A percentile compares a stretch with the other conserved stretches of the same genome.
Evolutionary conservation across 2,888 invertebrate species (phyloP).

Genomic region (Drosophila tanythrix): DNA sequence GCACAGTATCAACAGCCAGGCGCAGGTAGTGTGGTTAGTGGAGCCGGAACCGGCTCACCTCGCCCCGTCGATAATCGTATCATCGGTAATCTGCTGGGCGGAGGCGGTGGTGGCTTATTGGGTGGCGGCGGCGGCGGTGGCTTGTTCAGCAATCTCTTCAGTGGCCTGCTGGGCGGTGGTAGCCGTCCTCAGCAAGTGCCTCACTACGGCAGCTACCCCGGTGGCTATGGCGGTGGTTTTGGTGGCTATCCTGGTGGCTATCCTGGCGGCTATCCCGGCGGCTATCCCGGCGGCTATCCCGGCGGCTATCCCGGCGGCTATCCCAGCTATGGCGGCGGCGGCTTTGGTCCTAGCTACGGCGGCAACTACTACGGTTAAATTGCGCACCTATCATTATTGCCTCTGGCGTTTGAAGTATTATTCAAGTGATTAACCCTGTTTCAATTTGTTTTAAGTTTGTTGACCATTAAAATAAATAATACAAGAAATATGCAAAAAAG

Average conservation of each 20-base stretch:
- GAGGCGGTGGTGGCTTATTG: conserved; percentile 49
- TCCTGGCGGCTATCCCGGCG: conserved; percentile 28
- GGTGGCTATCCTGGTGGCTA: conserved; percentile 49
- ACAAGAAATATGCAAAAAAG: neutral
- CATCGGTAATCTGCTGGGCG: conserved; percentile 59
- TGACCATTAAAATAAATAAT: conserved; percentile 35
- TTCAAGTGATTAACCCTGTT: conserved; percentile 40
- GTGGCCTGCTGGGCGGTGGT: conserved; percentile 55
- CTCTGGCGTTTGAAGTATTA: conserved; percentile 52
- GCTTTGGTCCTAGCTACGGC: conserved; percentile 37
- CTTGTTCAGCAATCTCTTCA: conserved; percentile 48
- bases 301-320: conserved; percentile 17
- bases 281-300: conserved; percentile 18
- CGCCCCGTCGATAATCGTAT: conserved; percentile 65
- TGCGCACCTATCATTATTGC: neutral
- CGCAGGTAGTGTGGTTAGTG: conserved; percentile 9
- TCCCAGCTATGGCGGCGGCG: conserved; percentile 28
- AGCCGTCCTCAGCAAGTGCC: conserved; percentile 37
- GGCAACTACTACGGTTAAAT: conserved; percentile 52
- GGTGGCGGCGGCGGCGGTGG: conserved; percentile 51
- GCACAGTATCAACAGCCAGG: conserved; percentile 68
- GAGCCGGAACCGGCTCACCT: conserved; percentile 2
- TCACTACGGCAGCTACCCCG: conserved; percentile 45
- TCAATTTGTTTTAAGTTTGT: conserved; percentile 49
- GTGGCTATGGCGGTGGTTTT: conserved; percentile 49